Evolutionary conservation across 2,888 invertebrate species (phyloP).

Genomic region (Fragum fragum): DNA sequence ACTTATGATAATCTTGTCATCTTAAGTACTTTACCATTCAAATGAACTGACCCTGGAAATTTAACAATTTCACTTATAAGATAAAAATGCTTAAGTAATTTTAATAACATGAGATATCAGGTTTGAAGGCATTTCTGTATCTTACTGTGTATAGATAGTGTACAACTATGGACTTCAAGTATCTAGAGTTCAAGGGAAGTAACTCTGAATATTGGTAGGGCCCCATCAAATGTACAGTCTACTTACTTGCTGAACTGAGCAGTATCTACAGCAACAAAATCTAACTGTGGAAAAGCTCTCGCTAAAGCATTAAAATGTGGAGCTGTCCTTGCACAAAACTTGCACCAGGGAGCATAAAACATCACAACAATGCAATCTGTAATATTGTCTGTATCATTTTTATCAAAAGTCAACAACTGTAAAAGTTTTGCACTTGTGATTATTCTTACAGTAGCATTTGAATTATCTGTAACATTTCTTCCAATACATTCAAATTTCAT

Average conservation of each 20-base stretch:
- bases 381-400: slow-evolving; percentile 88
- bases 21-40: no score
- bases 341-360: slow-evolving; percentile 96
- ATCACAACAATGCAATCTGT: slow-evolving; percentile 90
- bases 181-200: no score
- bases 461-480: slow-evolving; percentile 78
- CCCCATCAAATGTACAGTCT: not conserved
- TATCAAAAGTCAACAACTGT: slow-evolving; percentile 88
- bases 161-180: no score
- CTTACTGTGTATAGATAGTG: no score
- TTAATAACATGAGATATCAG: no score
- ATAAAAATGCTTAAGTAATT: no score
- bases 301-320: slow-evolving; percentile 96
- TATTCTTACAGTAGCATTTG: slow-evolving; percentile 88
- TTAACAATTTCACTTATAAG: no score
- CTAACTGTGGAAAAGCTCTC: slow-evolving; percentile 94
- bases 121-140: no score
- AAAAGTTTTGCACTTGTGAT: slow-evolving; percentile 92
- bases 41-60: no score
- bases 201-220: no score
- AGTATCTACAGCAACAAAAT: slow-evolving; percentile 95
- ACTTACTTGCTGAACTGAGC: slow-evolving; percentile 90
- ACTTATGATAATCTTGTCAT: no score
- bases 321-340: slow-evolving; percentile 96
- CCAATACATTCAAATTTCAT: slow-evolving; percentile 81